Conservation (phyloP, 2,888 invertebrate genomes). For the Eristalis tenax region DNA sequence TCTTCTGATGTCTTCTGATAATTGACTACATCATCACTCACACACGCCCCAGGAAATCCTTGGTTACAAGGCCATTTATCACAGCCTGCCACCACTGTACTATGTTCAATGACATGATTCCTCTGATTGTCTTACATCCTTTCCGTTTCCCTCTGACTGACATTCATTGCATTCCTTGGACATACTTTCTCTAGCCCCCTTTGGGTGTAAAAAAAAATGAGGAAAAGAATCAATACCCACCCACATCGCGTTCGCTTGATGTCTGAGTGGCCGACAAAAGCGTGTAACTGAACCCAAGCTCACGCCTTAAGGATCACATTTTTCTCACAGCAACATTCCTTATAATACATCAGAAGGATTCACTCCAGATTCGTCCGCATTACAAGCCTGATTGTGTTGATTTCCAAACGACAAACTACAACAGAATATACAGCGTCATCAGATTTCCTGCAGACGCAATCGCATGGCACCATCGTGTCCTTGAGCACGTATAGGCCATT, state of each 20-base stretch:
- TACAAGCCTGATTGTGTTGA: background rate
- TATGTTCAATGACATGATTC: background rate
- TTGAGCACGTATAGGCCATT: constrained; percentile 50
- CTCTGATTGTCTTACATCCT: background rate
- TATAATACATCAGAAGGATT: background rate
- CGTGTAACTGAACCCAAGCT: background rate
- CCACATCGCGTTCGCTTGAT: background rate
- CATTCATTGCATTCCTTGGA: background rate
- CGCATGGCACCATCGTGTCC: constrained; percentile 21
- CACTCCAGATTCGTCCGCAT: background rate
- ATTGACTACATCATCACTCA: background rate
- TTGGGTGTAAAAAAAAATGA: background rate
- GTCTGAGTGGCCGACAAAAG: background rate
- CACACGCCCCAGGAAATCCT: background rate
- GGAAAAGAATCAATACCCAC: background rate
- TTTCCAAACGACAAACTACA: background rate
- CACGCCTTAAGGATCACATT: background rate
- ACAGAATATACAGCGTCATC: constrained; percentile 1
- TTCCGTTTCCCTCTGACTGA: too few relatives aligned
- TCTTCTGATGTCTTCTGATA: background rate
- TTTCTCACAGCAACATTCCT: background rate
- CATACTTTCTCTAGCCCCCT: background rate
- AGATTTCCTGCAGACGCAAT: constrained; percentile 31
- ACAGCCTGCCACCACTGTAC: background rate
- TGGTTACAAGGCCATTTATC: background rate